Conservation (phyloP, 2,797 vertebrate species). For the Gymnothorax javanicus region DNA sequence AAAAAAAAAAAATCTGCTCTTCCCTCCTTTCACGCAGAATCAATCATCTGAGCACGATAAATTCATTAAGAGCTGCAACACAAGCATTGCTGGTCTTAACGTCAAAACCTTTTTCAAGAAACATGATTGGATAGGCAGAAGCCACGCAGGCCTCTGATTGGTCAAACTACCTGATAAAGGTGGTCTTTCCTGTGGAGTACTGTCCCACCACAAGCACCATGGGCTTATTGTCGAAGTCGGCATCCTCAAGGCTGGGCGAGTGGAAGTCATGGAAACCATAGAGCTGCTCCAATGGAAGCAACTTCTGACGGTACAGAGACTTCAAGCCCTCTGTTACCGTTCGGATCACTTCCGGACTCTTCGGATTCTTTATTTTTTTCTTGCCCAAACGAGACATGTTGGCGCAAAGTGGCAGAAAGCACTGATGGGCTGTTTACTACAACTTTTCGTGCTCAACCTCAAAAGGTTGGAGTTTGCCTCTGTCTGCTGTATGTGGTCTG, state of each 20-base stretch:
- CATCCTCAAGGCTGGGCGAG: conserved; percentile 84
- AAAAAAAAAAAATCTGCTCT: no score
- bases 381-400: conserved; percentile 91
- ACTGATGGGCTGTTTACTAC: conserved; percentile 18
- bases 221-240: conserved; percentile 91
- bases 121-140: not conserved
- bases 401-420: not conserved
- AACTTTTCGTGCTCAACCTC: conserved; percentile 22
- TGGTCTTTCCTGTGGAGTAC: conserved; percentile 93
- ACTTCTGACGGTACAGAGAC: conserved; percentile 84
- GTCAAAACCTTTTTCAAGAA: not conserved
- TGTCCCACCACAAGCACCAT: conserved; percentile 94
- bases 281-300: conserved; percentile 87
- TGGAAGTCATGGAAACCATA: conserved; percentile 91
- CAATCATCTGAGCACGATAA: not conserved
- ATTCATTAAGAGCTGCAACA: not conserved
- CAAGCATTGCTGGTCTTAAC: not conserved
- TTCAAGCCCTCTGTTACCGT: conserved; percentile 92
- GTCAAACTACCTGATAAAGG: conserved; percentile 82
- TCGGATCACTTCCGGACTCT: conserved; percentile 86
- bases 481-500: conserved; percentile 48
- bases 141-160: not conserved
- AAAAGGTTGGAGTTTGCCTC: conserved; percentile 31
- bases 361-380: conserved; percentile 76
- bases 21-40: no score